Conservation (phyloP, 2,797 vertebrate species). For the Xenops minutus region DNA sequence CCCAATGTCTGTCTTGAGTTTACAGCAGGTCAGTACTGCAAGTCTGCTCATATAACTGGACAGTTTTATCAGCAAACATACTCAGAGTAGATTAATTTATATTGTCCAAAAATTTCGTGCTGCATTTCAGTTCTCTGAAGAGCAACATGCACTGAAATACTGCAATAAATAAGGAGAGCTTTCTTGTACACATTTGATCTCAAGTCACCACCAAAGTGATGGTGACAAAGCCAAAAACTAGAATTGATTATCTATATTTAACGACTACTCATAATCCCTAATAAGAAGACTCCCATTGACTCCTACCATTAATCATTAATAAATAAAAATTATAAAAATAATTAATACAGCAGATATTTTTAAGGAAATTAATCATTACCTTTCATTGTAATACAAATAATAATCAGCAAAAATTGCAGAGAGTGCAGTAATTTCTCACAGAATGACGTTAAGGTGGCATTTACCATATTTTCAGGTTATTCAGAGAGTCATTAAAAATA, state of each 20-base stretch:
- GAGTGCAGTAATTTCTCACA: neutral
- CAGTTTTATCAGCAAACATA: neutral
- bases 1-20: neutral
- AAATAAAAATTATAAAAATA: neutral
- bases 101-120: neutral
- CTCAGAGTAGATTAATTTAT: neutral
- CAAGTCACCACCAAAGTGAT: neutral
- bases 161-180: neutral
- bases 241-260: neutral
- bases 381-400: neutral
- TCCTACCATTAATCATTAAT: neutral
- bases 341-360: neutral
- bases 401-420: neutral
- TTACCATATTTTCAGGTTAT: neutral
- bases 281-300: neutral
- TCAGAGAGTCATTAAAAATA: neutral
- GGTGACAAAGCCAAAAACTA: neutral
- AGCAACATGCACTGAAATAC: neutral
- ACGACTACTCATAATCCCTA: neutral
- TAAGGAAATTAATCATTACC: neutral
- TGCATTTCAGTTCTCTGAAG: neutral
- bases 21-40: neutral
- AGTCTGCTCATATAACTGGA: neutral
- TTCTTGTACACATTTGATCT: neutral
- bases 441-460: neutral